Evolutionary conservation across 2,113 vertebrate genomes (phyloP).

Genomic region (Phaethornis superciliosus): DNA sequence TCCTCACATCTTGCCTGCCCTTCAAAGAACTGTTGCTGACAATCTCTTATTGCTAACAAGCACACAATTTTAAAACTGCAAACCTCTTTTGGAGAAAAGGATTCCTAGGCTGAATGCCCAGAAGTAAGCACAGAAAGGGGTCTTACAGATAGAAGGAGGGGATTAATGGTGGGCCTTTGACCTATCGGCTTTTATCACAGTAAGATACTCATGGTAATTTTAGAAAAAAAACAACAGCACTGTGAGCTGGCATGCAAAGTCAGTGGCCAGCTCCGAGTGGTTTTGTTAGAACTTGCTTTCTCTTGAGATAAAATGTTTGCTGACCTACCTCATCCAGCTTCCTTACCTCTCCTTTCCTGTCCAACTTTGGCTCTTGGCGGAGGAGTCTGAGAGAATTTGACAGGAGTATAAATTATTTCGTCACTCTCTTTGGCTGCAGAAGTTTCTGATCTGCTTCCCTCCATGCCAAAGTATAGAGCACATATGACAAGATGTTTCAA

Average conservation of each 20-base stretch:
- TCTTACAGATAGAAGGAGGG: rapidly evolving
- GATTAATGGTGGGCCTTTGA: background rate
- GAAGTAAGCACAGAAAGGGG: background rate
- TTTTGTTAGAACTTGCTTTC: background rate
- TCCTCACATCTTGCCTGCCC: background rate
- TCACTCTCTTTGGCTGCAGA: background rate
- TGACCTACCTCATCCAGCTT: background rate
- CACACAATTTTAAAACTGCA: background rate
- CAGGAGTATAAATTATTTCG: constrained; percentile 5
- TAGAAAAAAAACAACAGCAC: background rate
- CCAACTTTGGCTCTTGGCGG: background rate
- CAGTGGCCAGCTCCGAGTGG: background rate
- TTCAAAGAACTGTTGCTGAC: constrained; percentile 11
- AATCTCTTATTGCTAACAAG: background rate
- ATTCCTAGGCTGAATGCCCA: background rate
- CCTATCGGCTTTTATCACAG: background rate
- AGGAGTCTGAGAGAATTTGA: constrained; percentile 7
- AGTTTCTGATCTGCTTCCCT: constrained; percentile 28
- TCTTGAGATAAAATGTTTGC: background rate
- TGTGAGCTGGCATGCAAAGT: background rate
- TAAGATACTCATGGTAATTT: background rate
- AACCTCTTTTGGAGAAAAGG: background rate
- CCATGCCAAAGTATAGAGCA: background rate
- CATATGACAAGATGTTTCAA: background rate
- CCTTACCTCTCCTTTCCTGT: background rate